phyloP scores from a whole-genome alignment of 2,888 invertebrate genomes.

The Hemistola chrysoprasaria region DNA sequence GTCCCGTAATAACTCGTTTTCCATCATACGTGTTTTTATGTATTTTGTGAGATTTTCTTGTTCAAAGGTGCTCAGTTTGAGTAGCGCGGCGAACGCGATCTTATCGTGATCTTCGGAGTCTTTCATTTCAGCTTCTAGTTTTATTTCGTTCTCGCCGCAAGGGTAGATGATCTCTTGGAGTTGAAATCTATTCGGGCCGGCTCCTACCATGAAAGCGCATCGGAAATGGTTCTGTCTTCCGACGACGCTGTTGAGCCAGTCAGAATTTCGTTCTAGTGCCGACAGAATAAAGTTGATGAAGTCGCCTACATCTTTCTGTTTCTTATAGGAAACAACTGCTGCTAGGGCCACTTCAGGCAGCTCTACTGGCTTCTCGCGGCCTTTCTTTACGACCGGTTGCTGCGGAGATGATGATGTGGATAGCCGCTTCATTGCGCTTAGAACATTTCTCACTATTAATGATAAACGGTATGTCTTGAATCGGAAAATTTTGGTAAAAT shows the following conservation, averaged over 20 bases:
- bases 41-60: conserved; percentile 58
- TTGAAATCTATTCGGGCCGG: conserved; percentile 70
- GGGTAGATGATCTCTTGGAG: conserved; percentile 70
- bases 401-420: conserved; percentile 42
- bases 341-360: conserved; percentile 64
- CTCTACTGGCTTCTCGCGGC: conserved; percentile 40
- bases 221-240: conserved; percentile 58
- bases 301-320: conserved; percentile 64
- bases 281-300: conserved; percentile 62
- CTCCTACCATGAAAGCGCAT: conserved; percentile 65
- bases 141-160: conserved; percentile 48
- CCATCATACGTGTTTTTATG: conserved; percentile 56
- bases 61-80: conserved; percentile 54
- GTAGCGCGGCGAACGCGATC: conserved; percentile 63
- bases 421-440: conserved; percentile 41
- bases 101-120: conserved; percentile 71
- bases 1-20: conserved; percentile 52
- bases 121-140: conserved; percentile 62
- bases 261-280: conserved; percentile 60
- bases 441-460: conserved; percentile 46
- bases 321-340: conserved; percentile 63
- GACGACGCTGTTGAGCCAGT: conserved; percentile 62
- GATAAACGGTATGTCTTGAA: conserved; percentile 41
- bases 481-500: conserved; percentile 58
- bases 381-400: conserved; percentile 43